Evolutionary conservation across 2,888 invertebrate genomes (phyloP).

Genomic region (Dorcus hopei): DNA sequence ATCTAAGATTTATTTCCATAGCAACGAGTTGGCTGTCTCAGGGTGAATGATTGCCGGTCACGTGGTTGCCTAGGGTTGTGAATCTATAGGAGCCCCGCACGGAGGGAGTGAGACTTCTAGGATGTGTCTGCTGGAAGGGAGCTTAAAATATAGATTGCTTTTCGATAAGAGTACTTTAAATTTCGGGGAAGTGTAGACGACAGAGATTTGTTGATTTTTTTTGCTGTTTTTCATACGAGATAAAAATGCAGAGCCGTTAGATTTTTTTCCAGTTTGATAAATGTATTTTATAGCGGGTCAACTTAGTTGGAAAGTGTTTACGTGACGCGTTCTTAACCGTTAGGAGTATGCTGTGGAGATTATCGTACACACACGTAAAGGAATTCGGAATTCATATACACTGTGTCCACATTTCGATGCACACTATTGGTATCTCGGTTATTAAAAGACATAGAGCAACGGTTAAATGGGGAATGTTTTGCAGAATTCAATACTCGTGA

Average conservation of each 20-base stretch:
- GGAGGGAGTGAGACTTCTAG: slow-evolving; percentile 10
- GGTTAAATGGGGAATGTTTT: too few species aligned
- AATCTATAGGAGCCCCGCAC: slow-evolving; percentile 16
- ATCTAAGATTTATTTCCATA: slow-evolving; percentile 51
- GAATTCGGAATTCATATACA: too few species aligned
- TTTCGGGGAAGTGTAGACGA: slow-evolving; percentile 38
- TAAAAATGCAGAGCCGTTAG: slow-evolving; percentile 20
- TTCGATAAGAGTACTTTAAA: slow-evolving; percentile 41
- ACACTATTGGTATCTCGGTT: too few species aligned
- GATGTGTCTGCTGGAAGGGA: slow-evolving; percentile 4
- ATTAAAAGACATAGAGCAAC: too few species aligned
- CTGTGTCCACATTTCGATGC: too few species aligned
- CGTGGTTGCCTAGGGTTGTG: slow-evolving; percentile 37
- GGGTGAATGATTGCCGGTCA: slow-evolving; percentile 49
- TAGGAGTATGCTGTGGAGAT: too few species aligned
- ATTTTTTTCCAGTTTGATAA: neutral
- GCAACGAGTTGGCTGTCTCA: slow-evolving; percentile 49
- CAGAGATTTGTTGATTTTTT: slow-evolving; percentile 35
- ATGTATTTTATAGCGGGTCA: neutral
- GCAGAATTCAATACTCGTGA: too few species aligned
- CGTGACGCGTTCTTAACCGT: too few species aligned
- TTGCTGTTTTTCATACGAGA: slow-evolving; percentile 27
- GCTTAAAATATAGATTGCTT: slow-evolving; percentile 37
- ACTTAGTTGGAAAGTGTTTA: too few species aligned
- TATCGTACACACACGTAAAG: too few species aligned